Evolutionary conservation across 2,797 vertebrate genomes (phyloP).

Genomic region (Buceros bicornis): DNA sequence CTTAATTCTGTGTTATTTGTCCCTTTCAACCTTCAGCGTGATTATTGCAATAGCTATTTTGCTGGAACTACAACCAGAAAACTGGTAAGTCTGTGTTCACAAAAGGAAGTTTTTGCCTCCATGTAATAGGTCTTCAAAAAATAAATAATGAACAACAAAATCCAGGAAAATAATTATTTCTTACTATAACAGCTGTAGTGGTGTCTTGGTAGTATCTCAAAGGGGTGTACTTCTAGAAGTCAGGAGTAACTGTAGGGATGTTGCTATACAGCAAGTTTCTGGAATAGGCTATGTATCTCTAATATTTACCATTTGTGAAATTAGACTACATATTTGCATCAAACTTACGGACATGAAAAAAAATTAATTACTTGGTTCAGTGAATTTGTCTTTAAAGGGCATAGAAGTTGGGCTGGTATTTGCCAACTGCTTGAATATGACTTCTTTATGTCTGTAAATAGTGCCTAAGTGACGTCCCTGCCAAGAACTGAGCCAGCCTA

Average conservation of each 20-base stretch:
- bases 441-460: background rate
- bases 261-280: background rate
- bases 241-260: background rate
- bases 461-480: background rate
- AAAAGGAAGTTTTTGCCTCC: background rate
- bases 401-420: background rate
- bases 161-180: background rate
- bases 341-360: background rate
- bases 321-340: background rate
- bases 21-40: background rate
- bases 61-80: background rate
- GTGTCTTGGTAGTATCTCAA: background rate
- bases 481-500: background rate
- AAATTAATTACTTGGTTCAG: background rate
- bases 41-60: background rate
- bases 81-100: fast-evolving
- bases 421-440: background rate
- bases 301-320: background rate
- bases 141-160: background rate
- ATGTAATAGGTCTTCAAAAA: background rate
- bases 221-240: background rate
- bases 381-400: background rate
- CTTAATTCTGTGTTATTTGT: background rate
- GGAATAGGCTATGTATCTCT: background rate
- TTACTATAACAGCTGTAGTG: background rate